Percentiles rank a stretch among this genome's conserved stretches.
Conservation (phyloP, 2,888 invertebrate species). For the Megamerina dolium region DNA sequence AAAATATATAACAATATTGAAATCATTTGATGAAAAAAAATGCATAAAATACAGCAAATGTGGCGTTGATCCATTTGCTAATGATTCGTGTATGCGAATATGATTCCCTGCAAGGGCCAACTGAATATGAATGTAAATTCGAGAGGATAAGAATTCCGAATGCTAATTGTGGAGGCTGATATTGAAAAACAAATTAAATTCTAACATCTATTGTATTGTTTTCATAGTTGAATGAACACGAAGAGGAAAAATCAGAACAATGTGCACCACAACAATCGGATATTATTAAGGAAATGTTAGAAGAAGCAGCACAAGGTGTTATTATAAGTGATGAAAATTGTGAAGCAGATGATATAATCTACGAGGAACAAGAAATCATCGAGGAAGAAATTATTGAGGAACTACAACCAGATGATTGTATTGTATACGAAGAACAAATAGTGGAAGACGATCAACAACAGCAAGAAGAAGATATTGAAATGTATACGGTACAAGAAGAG, state of each 20-base stretch:
- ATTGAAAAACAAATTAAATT: too few relatives aligned
- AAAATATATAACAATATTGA: constrained; percentile 2
- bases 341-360: constrained; percentile 14
- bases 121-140: constrained; percentile 31
- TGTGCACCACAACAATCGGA: constrained; percentile 27
- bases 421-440: constrained; percentile 23
- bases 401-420: constrained; percentile 23
- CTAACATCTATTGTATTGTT: constrained; percentile 6
- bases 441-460: constrained; percentile 22
- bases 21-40: constrained; percentile 37
- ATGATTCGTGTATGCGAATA: constrained; percentile 38
- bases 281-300: constrained; percentile 35
- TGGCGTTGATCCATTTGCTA: constrained; percentile 52
- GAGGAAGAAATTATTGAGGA: constrained; percentile 20
- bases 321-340: constrained; percentile 19
- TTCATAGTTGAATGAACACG: constrained; percentile 30
- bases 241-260: too few relatives aligned
- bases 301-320: constrained; percentile 34
- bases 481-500: constrained; percentile 24
- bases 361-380: constrained; percentile 13
- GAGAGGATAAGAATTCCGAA: too few relatives aligned
- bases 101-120: constrained; percentile 50
- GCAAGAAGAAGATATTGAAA: constrained; percentile 35
- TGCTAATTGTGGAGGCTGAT: too few relatives aligned
- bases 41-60: constrained; percentile 40